Evolutionary conservation across 1,140 invertebrate species (phyloP).

Genomic region (Drosophila equinoxialis): DNA sequence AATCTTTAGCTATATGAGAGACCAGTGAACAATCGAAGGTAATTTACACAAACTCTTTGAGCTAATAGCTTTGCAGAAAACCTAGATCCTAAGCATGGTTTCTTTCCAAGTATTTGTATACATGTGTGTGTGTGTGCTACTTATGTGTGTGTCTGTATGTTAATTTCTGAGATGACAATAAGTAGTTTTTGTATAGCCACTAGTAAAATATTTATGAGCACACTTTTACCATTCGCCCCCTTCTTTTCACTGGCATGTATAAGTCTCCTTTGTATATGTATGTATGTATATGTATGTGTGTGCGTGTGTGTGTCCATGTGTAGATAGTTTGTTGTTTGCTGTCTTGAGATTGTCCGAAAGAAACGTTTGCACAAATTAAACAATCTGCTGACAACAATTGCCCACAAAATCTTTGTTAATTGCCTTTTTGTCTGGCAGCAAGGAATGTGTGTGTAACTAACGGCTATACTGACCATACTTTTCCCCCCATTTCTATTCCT

Average conservation of each 20-base stretch:
- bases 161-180: constrained; percentile 10
- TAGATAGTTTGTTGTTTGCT: constrained; percentile 39
- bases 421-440: constrained; percentile 56
- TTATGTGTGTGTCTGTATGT: background rate
- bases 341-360: constrained; percentile 18
- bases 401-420: constrained; percentile 66
- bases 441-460: constrained; percentile 42
- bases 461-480: constrained; percentile 24
- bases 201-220: constrained; percentile 18
- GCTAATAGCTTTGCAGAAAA: constrained; percentile 1
- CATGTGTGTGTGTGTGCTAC: background rate
- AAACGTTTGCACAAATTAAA: constrained; percentile 51
- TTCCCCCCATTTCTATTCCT: background rate
- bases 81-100: background rate
- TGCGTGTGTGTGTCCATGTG: constrained; percentile 24
- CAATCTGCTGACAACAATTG: constrained; percentile 65
- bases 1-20: background rate
- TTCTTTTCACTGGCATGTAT: background rate
- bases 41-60: constrained; percentile 1
- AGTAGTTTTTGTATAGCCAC: constrained; percentile 13
- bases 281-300: background rate
- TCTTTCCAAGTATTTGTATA: background rate
- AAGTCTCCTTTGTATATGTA: background rate
- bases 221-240: background rate
- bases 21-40: background rate